phyloP scores from a whole-genome alignment of 2,888 invertebrate genomes.

The Panzeria rudis region DNA sequence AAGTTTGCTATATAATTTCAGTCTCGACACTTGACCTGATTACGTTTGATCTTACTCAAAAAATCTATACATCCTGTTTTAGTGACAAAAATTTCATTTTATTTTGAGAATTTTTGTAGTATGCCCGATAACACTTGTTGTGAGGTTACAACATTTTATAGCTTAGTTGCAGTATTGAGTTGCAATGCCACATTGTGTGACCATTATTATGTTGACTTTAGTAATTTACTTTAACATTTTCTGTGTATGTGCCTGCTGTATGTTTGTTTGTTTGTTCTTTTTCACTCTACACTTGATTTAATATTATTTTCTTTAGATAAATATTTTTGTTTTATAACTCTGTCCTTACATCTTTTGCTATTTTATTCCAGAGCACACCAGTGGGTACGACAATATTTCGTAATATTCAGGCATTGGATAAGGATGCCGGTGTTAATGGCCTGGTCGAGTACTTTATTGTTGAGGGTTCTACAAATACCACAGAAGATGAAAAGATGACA shows the following conservation, averaged over 20 bases:
- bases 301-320: slow-evolving; percentile 61
- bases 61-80: no score
- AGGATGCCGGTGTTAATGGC: slow-evolving; percentile 92
- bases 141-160: background rate
- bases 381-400: slow-evolving; percentile 94
- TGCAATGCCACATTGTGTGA: slow-evolving; percentile 35
- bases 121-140: background rate
- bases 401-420: slow-evolving; percentile 91
- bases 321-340: slow-evolving; percentile 43
- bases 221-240: slow-evolving; percentile 63
- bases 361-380: slow-evolving; percentile 89
- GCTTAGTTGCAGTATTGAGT: background rate
- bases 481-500: slow-evolving; percentile 86
- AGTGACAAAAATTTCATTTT: background rate
- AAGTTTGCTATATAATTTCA: background rate
- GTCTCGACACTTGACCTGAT: background rate
- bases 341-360: slow-evolving; percentile 55
- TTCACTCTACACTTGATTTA: slow-evolving; percentile 63
- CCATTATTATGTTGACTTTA: slow-evolving; percentile 63
- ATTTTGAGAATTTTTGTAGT: background rate
- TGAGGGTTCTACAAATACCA: slow-evolving; percentile 85
- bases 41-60: background rate
- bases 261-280: background rate
- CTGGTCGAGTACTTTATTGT: slow-evolving; percentile 93
- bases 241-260: slow-evolving; percentile 10